These are phyloP conservation scores for Riparia riparia DNA, from an alignment of 2,113 vertebrate species.

Conservation along the genomic window DNA sequence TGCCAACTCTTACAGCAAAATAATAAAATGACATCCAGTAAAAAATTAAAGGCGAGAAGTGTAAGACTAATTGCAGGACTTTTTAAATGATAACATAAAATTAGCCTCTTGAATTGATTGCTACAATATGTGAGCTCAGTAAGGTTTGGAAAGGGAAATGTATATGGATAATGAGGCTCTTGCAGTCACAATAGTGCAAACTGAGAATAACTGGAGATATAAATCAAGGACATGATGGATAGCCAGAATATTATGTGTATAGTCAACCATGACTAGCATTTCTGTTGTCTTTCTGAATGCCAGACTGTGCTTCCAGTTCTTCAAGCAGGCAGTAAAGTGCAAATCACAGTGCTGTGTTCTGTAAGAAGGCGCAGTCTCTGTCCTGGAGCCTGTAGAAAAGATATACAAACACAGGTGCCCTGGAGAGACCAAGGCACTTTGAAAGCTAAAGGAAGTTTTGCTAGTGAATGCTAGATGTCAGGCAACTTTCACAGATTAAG, in stretches of 20 bases:
- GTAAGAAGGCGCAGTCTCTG: background rate
- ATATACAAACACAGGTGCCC: background rate
- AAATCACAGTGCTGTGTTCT: background rate
- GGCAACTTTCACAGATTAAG: background rate
- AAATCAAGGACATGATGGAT: background rate
- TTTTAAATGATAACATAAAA: background rate
- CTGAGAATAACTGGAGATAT: background rate
- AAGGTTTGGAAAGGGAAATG: background rate
- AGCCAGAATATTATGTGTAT: fast-evolving
- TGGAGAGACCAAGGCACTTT: background rate
- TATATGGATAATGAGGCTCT: background rate
- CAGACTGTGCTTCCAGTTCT: background rate
- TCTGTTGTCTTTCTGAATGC: background rate
- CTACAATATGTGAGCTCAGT: background rate
- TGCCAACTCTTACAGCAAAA: background rate
- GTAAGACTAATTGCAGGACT: background rate
- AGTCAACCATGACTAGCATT: background rate
- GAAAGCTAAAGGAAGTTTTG: background rate
- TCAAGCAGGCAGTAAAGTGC: background rate
- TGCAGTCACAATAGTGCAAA: background rate
- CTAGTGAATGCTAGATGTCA: background rate
- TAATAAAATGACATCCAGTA: background rate
- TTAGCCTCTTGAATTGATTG: background rate
- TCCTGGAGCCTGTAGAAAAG: background rate
- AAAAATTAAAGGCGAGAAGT: background rate